Percentiles rank a stretch among this genome's conserved stretches.
Conservation (phyloP, 2,888 invertebrate genomes). For the Clanis bilineata region DNA sequence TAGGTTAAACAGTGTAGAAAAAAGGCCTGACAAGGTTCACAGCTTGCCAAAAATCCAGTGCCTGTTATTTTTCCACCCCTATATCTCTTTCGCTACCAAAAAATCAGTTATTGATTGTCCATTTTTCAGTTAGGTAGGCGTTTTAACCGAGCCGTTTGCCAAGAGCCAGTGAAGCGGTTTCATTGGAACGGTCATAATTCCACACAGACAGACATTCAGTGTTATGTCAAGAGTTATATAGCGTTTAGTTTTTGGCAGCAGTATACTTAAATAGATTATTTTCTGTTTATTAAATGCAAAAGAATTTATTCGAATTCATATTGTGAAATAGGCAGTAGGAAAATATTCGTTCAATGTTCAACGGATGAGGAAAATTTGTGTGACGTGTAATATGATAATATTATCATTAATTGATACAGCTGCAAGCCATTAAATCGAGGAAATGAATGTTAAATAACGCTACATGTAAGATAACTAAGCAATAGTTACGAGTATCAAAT, state of each 20-base stretch:
- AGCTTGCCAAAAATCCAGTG: not conserved
- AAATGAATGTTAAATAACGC: not conserved
- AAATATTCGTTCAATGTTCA: not conserved
- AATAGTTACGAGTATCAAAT: too few relatives aligned
- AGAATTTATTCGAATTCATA: not conserved
- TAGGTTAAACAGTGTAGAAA: too few relatives aligned
- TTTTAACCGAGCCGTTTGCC: constrained; percentile 3
- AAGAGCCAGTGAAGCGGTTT: constrained; percentile 1
- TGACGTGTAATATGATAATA: not conserved
- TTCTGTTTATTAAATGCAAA: not conserved
- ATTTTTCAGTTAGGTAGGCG: constrained; percentile 14
- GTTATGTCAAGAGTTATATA: constrained; percentile 11
- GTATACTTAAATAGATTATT: constrained; percentile 8
- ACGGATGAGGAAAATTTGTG: not conserved
- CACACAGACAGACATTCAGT: constrained; percentile 6
- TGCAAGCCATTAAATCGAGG: not conserved
- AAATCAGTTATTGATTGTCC: constrained; percentile 12
- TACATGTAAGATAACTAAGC: not conserved
- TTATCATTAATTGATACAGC: not conserved
- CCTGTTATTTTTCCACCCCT: not conserved
- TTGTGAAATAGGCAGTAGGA: not conserved
- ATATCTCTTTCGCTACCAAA: not conserved
- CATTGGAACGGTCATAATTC: not conserved
- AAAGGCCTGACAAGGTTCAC: not conserved
- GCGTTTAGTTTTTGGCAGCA: constrained; percentile 7